phyloP scores from a whole-genome alignment of 2,113 vertebrate genomes.

The Saccopteryx bilineata region DNA sequence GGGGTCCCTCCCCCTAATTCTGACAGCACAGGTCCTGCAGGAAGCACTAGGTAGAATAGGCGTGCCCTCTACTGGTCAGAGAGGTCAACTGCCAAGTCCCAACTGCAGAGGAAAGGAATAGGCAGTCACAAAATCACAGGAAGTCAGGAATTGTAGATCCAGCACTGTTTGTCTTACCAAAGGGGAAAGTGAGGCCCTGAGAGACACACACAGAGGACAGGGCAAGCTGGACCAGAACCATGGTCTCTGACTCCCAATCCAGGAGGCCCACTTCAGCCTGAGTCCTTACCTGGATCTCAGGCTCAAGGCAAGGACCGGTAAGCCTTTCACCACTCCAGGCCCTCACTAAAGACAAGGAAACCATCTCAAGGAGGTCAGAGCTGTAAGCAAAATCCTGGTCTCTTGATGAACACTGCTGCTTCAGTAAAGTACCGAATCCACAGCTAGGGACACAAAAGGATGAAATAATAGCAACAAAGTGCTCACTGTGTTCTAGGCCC shows the following conservation, averaged over 20 bases:
- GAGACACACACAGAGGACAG: background rate
- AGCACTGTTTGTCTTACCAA: background rate
- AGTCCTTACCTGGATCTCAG: background rate
- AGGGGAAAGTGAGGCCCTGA: background rate
- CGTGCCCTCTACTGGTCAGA: slow-evolving; percentile 71
- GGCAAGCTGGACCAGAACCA: background rate
- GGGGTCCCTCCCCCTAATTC: background rate
- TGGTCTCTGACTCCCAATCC: background rate
- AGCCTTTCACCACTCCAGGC: background rate
- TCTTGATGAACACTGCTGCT: background rate
- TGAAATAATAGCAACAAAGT: background rate
- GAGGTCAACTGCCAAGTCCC: background rate
- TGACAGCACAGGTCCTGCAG: background rate
- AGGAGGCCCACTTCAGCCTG: background rate
- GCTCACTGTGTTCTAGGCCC: accelerated
- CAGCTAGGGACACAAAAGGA: background rate
- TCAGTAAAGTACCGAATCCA: background rate
- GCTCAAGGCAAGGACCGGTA: background rate
- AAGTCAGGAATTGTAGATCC: background rate
- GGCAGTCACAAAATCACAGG: background rate
- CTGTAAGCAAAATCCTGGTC: background rate
- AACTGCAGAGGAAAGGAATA: background rate
- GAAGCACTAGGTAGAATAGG: background rate
- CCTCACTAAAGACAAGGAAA: background rate
- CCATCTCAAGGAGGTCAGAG: background rate